These are phyloP conservation scores for Lasioglossum pauxillum DNA, from an alignment of 2,888 invertebrate species.

Conservation along the genomic window DNA sequence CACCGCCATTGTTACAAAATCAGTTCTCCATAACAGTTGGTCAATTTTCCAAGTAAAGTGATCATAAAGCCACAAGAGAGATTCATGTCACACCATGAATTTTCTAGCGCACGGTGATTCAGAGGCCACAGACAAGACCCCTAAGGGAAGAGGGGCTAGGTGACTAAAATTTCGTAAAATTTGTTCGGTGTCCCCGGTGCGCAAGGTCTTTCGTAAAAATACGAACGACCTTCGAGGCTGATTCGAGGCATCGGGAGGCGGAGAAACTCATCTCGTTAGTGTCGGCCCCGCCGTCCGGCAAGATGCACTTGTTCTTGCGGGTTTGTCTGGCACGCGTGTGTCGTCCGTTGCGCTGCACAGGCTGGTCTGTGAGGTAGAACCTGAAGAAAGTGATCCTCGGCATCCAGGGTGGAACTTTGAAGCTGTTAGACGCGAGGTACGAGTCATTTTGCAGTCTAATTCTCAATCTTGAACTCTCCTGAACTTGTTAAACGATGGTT, in stretches of 20 bases:
- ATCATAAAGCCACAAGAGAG: not conserved
- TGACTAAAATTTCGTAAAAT: conserved; percentile 58
- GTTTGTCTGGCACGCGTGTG: conserved; percentile 18
- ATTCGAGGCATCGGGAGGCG: conserved; percentile 71
- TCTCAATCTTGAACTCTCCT: not conserved
- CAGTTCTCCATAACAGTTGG: not conserved
- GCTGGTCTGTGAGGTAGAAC: not conserved
- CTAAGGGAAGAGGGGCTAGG: not conserved
- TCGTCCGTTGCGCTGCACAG: not conserved
- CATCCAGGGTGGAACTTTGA: too few relatives aligned
- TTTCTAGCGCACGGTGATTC: not conserved
- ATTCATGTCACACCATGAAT: not conserved
- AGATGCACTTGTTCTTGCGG: conserved; percentile 75
- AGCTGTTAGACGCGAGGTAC: not conserved
- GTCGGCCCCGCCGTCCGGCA: conserved; percentile 71
- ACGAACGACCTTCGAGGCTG: conserved; percentile 80
- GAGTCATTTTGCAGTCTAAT: not conserved
- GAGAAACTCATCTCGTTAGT: conserved; percentile 80
- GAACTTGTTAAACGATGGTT: not conserved
- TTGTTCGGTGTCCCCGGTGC: conserved; percentile 41
- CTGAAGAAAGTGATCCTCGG: not conserved
- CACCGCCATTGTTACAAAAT: not conserved
- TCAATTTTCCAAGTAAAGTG: conserved; percentile 13
- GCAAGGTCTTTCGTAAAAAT: conserved; percentile 75
- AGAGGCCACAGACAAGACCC: not conserved